Base-by-base conservation (phyloP, 1,140 invertebrate species). In the Drosophila trapezifrons region DNA sequence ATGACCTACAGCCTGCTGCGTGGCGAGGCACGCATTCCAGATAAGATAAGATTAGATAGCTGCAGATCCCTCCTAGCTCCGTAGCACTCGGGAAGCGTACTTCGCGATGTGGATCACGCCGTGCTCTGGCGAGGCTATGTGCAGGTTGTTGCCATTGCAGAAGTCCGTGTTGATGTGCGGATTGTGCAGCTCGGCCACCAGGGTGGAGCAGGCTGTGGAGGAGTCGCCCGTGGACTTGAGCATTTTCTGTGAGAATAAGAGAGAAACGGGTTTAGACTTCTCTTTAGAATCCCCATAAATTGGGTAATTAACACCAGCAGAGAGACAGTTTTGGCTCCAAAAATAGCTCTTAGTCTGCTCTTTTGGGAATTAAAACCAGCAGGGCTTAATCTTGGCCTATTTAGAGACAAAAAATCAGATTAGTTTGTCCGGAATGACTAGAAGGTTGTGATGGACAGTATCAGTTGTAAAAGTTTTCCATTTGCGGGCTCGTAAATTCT, bases 131-230 rank as follows among this genome's bases (percentile, higher is more conserved):
- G 90, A 82, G 3, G 93, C 93, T 2, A 94, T 80, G 69, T 94
- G 94, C 57, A 94, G 81, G 73, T 93, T 94, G 3, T 75, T 47
- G 2, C 93, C 93, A 64, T 90, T 92, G 9, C 93, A 92, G 66
- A 82, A 91, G 13, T 87, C 81, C 18, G 86, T 81, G 72, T 95
- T 95, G 32, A 95, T 94, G 59, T 93, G 90, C 2, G 93, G 91
- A 76, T 94, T 95, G 74, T 94, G 94, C 4, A 95, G 79, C 81
- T 95, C 94, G 0, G 94, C 72, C 32, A 95, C 92, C 55, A 94
- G 93, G 0, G 92, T 93, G 37, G 94, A 94, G 60, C 93, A 94
- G 0, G 93, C 95, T 0, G 95, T 94, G 0, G 95, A 95, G 0
- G 95, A 93, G 78, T 95, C 95, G 0, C 95, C 94, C 6, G 94